Evolutionary conservation across 1,140 invertebrate species (phyloP).

Genomic region (Pogonognathellus flavescens): DNA sequence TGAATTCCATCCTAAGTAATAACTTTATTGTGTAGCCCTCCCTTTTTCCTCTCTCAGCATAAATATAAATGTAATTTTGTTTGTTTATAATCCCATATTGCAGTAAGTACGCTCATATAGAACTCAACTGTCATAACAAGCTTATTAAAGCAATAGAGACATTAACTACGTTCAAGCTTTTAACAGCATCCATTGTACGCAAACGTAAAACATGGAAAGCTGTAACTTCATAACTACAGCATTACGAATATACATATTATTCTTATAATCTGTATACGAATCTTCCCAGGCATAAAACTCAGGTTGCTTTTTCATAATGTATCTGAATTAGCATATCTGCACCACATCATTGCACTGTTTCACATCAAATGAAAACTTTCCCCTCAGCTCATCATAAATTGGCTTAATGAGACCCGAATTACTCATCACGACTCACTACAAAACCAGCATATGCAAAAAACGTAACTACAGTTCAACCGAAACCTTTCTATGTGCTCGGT

Average conservation of each 20-base stretch:
- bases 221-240: too few species aligned
- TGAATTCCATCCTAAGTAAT: not conserved
- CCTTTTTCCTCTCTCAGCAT: not conserved
- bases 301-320: not conserved
- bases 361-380: constrained; percentile 35
- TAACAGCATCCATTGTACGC: too few species aligned
- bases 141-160: too few species aligned
- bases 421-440: not conserved
- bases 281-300: not conserved
- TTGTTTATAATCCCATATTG: too few species aligned
- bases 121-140: too few species aligned
- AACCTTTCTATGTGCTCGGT: not conserved
- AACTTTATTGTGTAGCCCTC: not conserved
- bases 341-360: constrained; percentile 7
- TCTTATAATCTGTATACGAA: too few species aligned
- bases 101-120: too few species aligned
- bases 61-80: not conserved
- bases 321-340: constrained; percentile 6
- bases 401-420: constrained; percentile 35
- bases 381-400: constrained; percentile 34
- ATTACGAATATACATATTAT: too few species aligned
- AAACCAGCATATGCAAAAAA: not conserved
- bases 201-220: too few species aligned
- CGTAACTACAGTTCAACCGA: not conserved
- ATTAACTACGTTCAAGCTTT: too few species aligned